Conservation (phyloP, 2,888 invertebrate genomes). For the Hipparchia semele region DNA sequence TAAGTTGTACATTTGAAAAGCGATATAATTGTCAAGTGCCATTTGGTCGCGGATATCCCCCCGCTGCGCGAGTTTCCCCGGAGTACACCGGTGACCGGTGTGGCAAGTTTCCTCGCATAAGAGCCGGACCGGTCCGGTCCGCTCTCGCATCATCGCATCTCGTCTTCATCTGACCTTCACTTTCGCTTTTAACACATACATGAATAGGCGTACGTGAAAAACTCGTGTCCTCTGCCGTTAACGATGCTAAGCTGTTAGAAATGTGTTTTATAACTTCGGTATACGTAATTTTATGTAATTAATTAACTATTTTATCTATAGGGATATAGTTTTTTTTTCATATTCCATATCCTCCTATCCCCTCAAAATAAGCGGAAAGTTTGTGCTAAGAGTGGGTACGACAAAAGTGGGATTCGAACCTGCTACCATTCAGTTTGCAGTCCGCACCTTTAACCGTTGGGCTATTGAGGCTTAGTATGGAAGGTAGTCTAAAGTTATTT, state of each 20-base stretch:
- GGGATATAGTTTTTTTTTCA: background rate
- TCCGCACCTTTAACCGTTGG: too few relatives aligned
- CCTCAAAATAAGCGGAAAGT: too few relatives aligned
- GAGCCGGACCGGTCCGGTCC: constrained; percentile 39
- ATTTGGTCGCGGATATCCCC: constrained; percentile 35
- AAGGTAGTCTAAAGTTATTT: too few relatives aligned
- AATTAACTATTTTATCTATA: background rate
- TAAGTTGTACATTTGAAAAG: constrained; percentile 21
- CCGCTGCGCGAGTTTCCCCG: constrained; percentile 35
- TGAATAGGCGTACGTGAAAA: constrained; percentile 28
- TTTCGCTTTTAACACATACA: constrained; percentile 52
- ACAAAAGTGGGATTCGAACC: too few relatives aligned
- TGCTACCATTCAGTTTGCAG: too few relatives aligned
- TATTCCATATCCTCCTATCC: too few relatives aligned
- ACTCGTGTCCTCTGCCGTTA: constrained; percentile 18
- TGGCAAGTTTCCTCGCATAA: constrained; percentile 36
- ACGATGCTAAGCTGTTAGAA: constrained; percentile 15
- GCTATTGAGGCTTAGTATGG: background rate
- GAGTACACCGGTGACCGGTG: constrained; percentile 33
- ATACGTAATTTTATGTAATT: constrained; percentile 5
- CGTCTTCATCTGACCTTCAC: constrained; percentile 56
- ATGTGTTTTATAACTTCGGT: background rate
- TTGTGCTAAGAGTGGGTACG: too few relatives aligned
- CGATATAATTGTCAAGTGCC: constrained; percentile 30
- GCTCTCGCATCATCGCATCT: constrained; percentile 44